These are phyloP conservation scores for Cecidostiba fungosa DNA, from an alignment of 2,888 invertebrate genomes.

Conservation along the genomic window DNA sequence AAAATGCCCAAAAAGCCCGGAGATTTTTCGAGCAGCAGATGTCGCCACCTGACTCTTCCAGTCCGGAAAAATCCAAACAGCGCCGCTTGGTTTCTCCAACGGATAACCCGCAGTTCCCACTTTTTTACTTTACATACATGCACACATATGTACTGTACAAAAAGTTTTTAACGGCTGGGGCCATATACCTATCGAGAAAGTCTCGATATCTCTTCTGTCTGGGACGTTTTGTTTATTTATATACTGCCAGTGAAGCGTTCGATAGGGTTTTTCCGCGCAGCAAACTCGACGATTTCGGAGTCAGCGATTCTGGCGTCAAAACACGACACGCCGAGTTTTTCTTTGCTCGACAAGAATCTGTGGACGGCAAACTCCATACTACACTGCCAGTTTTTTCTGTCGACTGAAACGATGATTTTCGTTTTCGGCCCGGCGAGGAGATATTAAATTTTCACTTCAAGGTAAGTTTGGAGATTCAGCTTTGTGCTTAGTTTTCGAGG, in stretches of 20 bases:
- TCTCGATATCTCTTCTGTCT: background rate
- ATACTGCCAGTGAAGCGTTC: background rate
- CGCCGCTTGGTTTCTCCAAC: background rate
- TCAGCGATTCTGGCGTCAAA: background rate
- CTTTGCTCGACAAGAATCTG: background rate
- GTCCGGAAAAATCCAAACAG: background rate
- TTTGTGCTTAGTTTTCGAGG: background rate
- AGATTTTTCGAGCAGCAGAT: background rate
- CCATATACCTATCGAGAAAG: background rate
- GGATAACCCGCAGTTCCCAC: background rate
- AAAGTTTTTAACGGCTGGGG: slow-evolving; percentile 9
- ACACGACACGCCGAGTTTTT: background rate
- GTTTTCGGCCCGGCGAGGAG: background rate
- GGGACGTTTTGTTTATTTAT: background rate
- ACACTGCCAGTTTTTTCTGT: background rate
- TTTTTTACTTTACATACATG: background rate
- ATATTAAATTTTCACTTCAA: background rate
- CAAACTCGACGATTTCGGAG: background rate
- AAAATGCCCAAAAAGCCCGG: background rate
- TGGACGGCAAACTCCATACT: too few relatives aligned
- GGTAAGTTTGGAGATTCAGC: background rate
- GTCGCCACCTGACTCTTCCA: background rate
- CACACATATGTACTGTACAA: background rate
- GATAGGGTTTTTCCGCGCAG: background rate
- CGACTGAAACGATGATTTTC: background rate